Base-by-base conservation (phyloP, 2,797 vertebrate genomes). In the Brotula barbata region DNA sequence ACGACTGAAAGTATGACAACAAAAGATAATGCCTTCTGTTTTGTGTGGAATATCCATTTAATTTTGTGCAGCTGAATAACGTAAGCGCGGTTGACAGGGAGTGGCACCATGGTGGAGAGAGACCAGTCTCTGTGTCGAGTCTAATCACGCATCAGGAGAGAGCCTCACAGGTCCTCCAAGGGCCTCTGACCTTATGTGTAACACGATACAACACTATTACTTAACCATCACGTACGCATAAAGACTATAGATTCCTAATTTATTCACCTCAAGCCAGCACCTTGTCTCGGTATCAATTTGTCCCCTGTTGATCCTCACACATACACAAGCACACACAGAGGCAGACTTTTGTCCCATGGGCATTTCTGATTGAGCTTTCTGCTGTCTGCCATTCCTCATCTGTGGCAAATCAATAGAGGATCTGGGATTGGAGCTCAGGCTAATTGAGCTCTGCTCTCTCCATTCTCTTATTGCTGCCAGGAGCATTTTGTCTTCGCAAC, bases 401-500 rank as follows among this genome's bases (percentile, higher is more conserved):
- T 53, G 45, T 54, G 64, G 61, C 69, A 88, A 90, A 92, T 92
- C 92, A 85, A 92, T 93, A 89, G 77, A 83, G 84, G 87, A 89
- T 88, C 86, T 64, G 71, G 77, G 83, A 91, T 90, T 84, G 88
- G 79, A 86, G 81, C 83, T 85, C n/a, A 46, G 74, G 82, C 89
- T 92, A 92, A 92, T 91, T 91, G 90, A 91, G 90, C 87, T 79
- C 76, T 87, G 86, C 84, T 82, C 84, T 85, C 75, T 82, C 77
- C 69, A 70, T 84, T 84, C 85, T 85, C 81, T 84, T 89, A 88
- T 88, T 88, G 88, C 87, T 88, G 81, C 81, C 81, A 84, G 85
- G 82, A 88, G 82, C 80, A 68, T 88, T 90, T 89, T 85, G 85
- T 88, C 89, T 89, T 88, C 75, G 50, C 81, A 82, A 81, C 83